Evolutionary conservation across 2,113 vertebrate species (phyloP).

Genomic region (Proterorhinus semilunaris): DNA sequence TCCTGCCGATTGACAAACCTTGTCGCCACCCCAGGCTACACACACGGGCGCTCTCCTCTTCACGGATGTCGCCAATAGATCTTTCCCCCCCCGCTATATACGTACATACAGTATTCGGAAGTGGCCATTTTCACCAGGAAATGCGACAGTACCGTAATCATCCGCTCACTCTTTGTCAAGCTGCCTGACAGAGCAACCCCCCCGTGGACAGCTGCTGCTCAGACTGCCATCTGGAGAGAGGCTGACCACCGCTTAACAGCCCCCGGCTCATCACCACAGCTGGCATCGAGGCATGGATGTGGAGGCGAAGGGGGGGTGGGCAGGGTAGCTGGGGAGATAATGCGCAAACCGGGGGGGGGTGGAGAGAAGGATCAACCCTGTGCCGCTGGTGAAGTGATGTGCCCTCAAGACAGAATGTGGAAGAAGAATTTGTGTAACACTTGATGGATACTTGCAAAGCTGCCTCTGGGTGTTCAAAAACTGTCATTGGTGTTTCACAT

Average conservation of each 20-base stretch:
- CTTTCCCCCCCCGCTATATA: conserved; percentile 33
- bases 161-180: conserved; percentile 35
- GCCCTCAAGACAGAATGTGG: neutral
- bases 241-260: conserved; percentile 74
- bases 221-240: conserved; percentile 74
- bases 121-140: conserved; percentile 68
- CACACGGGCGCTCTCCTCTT: too few relatives aligned
- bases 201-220: conserved; percentile 69
- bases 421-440: neutral
- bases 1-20: neutral
- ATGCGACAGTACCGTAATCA: conserved; percentile 65
- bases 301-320: conserved; percentile 6
- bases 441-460: neutral
- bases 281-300: conserved; percentile 49
- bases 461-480: too few relatives aligned
- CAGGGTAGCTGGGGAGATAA: conserved; percentile 22
- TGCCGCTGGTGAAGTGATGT: conserved; percentile 8
- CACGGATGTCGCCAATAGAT: conserved; percentile 55
- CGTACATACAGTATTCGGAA: conserved; percentile 19
- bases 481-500: too few relatives aligned
- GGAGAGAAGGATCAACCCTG: neutral
- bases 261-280: conserved; percentile 73
- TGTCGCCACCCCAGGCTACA: too few relatives aligned
- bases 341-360: conserved; percentile 10
- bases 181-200: conserved; percentile 4